These are phyloP conservation scores for Acronicta aceris DNA, from an alignment of 2,888 invertebrate species.

Conservation along the genomic window DNA sequence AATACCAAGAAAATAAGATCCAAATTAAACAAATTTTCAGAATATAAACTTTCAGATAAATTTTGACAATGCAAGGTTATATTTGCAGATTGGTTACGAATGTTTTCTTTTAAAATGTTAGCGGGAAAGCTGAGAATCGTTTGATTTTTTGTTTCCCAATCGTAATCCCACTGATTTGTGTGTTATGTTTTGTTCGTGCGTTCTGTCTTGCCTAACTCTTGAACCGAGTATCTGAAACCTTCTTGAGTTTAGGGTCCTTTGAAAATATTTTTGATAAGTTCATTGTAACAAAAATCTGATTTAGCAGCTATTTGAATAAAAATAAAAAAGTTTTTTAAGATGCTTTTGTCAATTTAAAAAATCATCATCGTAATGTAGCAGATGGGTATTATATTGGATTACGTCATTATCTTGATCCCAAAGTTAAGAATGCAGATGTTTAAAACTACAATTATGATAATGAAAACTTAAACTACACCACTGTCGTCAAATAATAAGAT, in stretches of 20 bases:
- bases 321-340: constrained; percentile 17
- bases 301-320: constrained; percentile 42
- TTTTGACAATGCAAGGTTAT: constrained; percentile 65
- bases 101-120: constrained; percentile 60
- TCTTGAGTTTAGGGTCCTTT: constrained; percentile 64
- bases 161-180: constrained; percentile 57
- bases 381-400: too few relatives aligned
- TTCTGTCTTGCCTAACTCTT: constrained; percentile 74
- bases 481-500: too few relatives aligned
- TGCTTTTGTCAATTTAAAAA: constrained; percentile 25
- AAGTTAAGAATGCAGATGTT: too few relatives aligned
- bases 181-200: constrained; percentile 70
- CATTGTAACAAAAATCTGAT: constrained; percentile 54
- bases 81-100: constrained; percentile 61
- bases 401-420: too few relatives aligned
- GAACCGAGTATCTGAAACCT: constrained; percentile 77
- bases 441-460: too few relatives aligned
- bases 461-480: too few relatives aligned
- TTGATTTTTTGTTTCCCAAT: constrained; percentile 38
- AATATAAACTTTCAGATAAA: constrained; percentile 52
- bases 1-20: constrained; percentile 61
- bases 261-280: constrained; percentile 52
- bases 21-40: constrained; percentile 54
- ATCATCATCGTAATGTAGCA: constrained; percentile 15
- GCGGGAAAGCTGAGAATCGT: constrained; percentile 67